These are phyloP conservation scores for Zapus hudsonius DNA, from an alignment of 2,113 vertebrate species.

Conservation along the genomic window DNA sequence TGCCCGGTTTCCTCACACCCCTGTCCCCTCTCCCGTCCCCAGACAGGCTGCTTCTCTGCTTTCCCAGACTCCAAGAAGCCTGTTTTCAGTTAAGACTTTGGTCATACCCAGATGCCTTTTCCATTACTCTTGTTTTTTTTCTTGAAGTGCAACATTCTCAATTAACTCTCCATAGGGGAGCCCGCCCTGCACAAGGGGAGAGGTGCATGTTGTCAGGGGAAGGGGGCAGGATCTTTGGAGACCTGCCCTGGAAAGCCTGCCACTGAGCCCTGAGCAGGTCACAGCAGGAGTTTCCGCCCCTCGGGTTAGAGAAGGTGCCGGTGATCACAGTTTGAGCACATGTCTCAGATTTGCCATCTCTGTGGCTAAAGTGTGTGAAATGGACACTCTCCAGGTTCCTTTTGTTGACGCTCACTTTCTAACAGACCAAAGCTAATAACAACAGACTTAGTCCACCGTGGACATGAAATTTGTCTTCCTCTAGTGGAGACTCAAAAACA, in stretches of 20 bases:
- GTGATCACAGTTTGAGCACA: not conserved
- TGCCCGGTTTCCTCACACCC: not conserved
- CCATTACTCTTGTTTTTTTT: slow-evolving; percentile 86
- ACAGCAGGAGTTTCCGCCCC: not conserved
- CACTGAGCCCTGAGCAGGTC: not conserved
- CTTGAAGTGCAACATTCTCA: slow-evolving; percentile 79
- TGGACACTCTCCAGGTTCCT: not conserved
- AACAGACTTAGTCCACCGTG: not conserved
- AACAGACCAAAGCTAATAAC: not conserved
- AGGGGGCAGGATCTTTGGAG: not conserved
- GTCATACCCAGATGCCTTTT: slow-evolving; percentile 86
- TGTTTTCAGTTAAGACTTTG: slow-evolving; percentile 84
- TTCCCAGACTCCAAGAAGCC: slow-evolving; percentile 75
- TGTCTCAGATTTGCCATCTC: not conserved
- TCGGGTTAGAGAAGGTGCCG: not conserved
- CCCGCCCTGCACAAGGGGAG: not conserved
- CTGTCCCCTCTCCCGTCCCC: not conserved
- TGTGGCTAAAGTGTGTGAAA: not conserved
- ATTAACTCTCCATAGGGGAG: slow-evolving; percentile 82
- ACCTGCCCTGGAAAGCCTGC: not conserved
- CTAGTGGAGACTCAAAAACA: slow-evolving; percentile 23
- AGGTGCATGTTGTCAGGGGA: not conserved
- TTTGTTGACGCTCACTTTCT: not conserved
- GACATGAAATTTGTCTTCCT: slow-evolving; percentile 33
- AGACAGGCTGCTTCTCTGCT: slow-evolving; percentile 61